Base-by-base conservation (phyloP, 2,888 invertebrate species). In the Fragum sueziense region DNA sequence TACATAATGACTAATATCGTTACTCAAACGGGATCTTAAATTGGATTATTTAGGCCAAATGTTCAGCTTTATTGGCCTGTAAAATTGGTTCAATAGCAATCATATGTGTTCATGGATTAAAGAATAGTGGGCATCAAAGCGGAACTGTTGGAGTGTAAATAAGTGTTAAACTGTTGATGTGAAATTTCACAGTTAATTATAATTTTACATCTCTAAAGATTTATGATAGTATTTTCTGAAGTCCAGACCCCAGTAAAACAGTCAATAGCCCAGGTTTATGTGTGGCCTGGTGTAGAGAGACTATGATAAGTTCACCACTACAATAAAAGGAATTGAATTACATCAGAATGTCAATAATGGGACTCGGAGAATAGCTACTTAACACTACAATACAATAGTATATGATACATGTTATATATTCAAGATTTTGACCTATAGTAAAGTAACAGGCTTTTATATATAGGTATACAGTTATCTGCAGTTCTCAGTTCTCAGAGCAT, bases 31-130 rank as follows among this genome's bases (percentile, higher is more conserved):
- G 54, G 69, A 70, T 76, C 65, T 37, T n/a, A n/a, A n/a, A n/a
- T 62, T 29, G 61, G 62, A 70, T 65, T 52, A 51, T 31, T 51
- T n/a, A 52, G 33, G 47, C 33, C n/a, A 47, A 41, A 33, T 70
- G 61, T 33, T 14, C 27, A 33, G 31, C 62, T 34, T 65, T 25
- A 65, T 65, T 54, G 54, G 54, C 14, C 47, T 41, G 57, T 22
- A 67, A 67, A 75, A 75, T 61, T 75, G 61, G 59, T 70, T 17
- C 69, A 69, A 70, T 69, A 70, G 68, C 27, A 25, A 67, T 68
- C 29, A 34, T 61, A 51, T 47, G 31, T 67, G n/a, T 29, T 11
- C 6, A 69, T 20, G 69, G n/a, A 41, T 51, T 22, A 33, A 27
- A 31, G 33, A 33, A 70, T 34, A 22, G 52, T 52, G 54, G 29